These are phyloP conservation scores for Triops longicaudatus DNA, from an alignment of 1,140 invertebrate genomes.

Conservation along the genomic window DNA sequence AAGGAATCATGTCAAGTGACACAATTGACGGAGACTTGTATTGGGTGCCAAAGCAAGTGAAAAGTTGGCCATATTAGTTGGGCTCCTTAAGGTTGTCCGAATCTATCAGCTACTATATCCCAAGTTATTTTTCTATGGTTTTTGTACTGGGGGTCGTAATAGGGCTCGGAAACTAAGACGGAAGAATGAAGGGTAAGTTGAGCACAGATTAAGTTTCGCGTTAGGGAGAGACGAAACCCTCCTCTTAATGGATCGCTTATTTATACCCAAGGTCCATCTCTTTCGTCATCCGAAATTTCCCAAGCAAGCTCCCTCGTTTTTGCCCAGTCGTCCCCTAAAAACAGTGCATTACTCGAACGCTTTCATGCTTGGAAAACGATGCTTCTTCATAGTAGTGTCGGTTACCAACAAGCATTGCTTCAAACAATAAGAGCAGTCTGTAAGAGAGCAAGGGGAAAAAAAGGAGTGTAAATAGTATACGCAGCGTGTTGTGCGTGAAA, in stretches of 20 bases:
- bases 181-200: neutral
- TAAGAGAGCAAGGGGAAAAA: neutral
- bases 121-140: neutral
- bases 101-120: neutral
- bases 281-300: neutral
- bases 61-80: neutral
- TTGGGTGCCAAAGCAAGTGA: neutral
- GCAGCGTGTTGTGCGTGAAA: neutral
- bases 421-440: neutral
- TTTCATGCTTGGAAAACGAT: neutral
- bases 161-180: neutral
- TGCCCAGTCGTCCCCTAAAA: neutral
- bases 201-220: neutral
- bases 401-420: neutral
- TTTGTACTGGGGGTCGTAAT: neutral
- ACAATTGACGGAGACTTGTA: neutral
- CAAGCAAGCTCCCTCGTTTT: neutral
- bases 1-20: neutral
- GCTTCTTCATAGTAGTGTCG: neutral
- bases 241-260: constrained; percentile 4
- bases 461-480: neutral
- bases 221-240: neutral
- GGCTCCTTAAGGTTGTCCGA: neutral
- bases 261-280: neutral
- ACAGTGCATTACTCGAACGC: neutral